Evolutionary conservation across 2,113 vertebrate genomes (phyloP), one percentile per base, ranked within the genome.

Genomic region (Oophaga pumilio): DNA sequence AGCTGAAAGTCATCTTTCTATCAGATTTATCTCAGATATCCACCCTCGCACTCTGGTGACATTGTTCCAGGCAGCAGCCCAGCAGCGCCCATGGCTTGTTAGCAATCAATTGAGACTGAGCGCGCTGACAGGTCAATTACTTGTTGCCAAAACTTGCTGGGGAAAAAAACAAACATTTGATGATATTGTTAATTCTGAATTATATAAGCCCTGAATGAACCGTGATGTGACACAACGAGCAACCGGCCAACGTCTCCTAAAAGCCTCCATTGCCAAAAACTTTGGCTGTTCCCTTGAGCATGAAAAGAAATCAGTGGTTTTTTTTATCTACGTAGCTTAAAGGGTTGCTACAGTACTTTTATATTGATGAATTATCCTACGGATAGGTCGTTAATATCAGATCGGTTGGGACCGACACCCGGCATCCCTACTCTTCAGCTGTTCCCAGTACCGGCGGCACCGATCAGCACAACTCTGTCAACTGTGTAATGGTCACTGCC

Each of bases 71-170:
- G 76, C 59, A 57, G 18, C 24, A 80, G 60, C 85, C 76, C 85
- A 66, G 62, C 76, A 20, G 26, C 33, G 60, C 74, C 76, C 49
- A 66, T 86, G 62, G 43, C 76, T 79, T 68, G 60, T 79, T 86
- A 52, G 49, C 85, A 69, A 79, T 86, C 76, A 79, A 86, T 79
- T 43, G 85, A 79, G 76, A 28, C 76, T 14, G 62, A 66, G 76
- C 76, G 17, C 53, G 50, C 62, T 86, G 85, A 86, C 85, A 86
- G 76, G 76, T 86, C 85, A 79, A 86, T 86, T 86, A 69, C 85
- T 86, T 80, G 85, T 80, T 86, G 85, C 85, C 85, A 86, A 86
- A 86, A 86, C 49, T 66, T 79, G 62, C 76, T 33, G 73, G 43
- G 18, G 57, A 66, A 43, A 43, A 43, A 78, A 56, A 86, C 53